Evolutionary conservation across 2,113 vertebrate species (phyloP).

Genomic region (Leucoraja erinaceus): DNA sequence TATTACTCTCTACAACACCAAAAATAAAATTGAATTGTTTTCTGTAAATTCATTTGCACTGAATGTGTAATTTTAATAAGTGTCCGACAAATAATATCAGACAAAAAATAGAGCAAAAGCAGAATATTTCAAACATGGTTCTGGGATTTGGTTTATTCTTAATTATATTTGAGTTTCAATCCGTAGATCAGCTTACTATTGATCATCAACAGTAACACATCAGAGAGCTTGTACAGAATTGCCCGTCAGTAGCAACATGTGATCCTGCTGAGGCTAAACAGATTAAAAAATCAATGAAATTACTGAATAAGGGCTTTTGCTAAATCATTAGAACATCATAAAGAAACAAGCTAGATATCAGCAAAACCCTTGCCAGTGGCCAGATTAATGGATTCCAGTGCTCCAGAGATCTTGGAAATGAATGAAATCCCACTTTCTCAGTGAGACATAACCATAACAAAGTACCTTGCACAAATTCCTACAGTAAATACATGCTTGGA

Average conservation of each 20-base stretch:
- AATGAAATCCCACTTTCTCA: neutral
- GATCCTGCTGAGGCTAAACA: conserved; percentile 16
- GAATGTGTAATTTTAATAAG: conserved; percentile 14
- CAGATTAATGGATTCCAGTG: neutral
- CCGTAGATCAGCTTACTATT: neutral
- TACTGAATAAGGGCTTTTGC: conserved; percentile 27
- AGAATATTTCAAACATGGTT: neutral
- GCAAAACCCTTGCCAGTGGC: neutral
- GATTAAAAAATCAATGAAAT: conserved; percentile 34
- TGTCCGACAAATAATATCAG: neutral
- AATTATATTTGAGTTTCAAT: conserved; percentile 27
- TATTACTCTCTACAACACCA: neutral
- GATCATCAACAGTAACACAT: neutral
- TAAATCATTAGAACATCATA: conserved; percentile 8
- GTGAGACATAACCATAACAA: neutral
- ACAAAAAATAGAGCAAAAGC: neutral
- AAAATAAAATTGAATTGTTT: conserved; percentile 27
- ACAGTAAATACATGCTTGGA: neutral
- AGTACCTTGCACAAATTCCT: neutral
- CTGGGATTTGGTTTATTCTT: neutral
- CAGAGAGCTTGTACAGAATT: neutral
- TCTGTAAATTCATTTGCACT: neutral
- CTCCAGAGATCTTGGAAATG: neutral
- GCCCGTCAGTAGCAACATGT: neutral
- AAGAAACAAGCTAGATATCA: conserved; percentile 7